Evolutionary conservation across 2,888 invertebrate genomes (phyloP), one percentile per base, ranked within the genome.

Genomic region (Lasioglossum zephyrum): DNA sequence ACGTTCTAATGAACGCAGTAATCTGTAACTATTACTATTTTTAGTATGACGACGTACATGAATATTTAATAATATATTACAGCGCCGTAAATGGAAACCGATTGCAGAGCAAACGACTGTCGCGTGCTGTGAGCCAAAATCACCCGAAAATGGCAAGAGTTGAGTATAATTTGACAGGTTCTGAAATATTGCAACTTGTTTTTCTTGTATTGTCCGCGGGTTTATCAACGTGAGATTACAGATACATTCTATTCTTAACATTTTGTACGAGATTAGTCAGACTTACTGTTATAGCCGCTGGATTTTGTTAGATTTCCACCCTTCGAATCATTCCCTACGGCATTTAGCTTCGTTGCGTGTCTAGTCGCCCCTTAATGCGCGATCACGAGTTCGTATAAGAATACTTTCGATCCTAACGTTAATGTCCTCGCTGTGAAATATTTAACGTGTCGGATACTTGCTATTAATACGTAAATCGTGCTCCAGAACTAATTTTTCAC

Each of bases 331-430:
- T 60, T 85, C 74, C 79, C 76, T 81, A 79, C 73, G 22, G 47
- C 60, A 44, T 75, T 76, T 78, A 81, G 84, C 70, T 36, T 66
- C 36, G 53, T 70, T 41, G 66, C 70, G 26, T 74, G 49, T 79
- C 76, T 60, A 41, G 11, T 57, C 44, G 63, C 49, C 79, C 74
- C 74, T 80, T 79, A 82, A 86, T 79, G 86, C 86, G 79, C 63
- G 75, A 87, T 82, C 79, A 86, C 85, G 77, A 79, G 66, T 26
- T 77, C 75, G 63, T 31, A 75, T 57, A 11, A 60, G 44, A 41
- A 53, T 72, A 79, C 60, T 63, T 72, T 72, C 57, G 11, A 77
- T 44, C 66, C 57, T 26, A n/a, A 63, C 18, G 44, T 26, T 47
- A 74, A 77, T 85, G 77, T 76, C 73, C 41, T 39, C 69, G 69